Evolutionary conservation across 2,113 vertebrate genomes (phyloP), one percentile per base, ranked within the genome.

Genomic region (Proteles cristata): DNA sequence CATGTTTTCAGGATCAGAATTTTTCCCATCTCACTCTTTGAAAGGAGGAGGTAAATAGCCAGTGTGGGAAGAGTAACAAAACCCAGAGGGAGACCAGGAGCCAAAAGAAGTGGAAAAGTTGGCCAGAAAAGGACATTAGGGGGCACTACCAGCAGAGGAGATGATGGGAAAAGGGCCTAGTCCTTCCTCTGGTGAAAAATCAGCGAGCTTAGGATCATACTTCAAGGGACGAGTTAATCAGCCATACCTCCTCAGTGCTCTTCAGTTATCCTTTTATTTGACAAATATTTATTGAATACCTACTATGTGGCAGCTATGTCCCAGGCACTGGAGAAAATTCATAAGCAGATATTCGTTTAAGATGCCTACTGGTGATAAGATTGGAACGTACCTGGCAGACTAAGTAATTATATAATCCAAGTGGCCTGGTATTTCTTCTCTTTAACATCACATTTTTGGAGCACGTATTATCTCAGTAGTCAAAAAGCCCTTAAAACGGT

Each of bases 401-500:
- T 53, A 21, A 39, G 6, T 69, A 53, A 95, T 48, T 83, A 58
- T 4, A 66, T 65, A 74, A 92, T 25, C 77, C 35, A 89, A 96
- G 28, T 35, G 21, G 17, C 61, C 83, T 87, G 4, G 23, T 17
- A 89, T 90, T 93, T 65, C 35, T 77, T 96, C 87, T 86, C 53
- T 92, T 94, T 92, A 92, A 85, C 88, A n/a, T 92, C 45, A 7
- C 35, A 87, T 19, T 68, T 81, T 91, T 55, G 31, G 9, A 95
- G 58, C 26, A 83, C 43, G 63, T 89, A 93, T 65, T 87, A 97
- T 43, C 35, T 68, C 11, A 45, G 79, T 33, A 88, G 35, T 55
- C 66, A 16, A 48, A 48, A 87, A 96, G 33, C 65, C 82, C 48
- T 94, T 95, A 89, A 95, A 89, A 93, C 12, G 61, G 39, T 86